phyloP scores from a whole-genome alignment of 1,140 invertebrate species.

The Saccostrea glomerata region DNA sequence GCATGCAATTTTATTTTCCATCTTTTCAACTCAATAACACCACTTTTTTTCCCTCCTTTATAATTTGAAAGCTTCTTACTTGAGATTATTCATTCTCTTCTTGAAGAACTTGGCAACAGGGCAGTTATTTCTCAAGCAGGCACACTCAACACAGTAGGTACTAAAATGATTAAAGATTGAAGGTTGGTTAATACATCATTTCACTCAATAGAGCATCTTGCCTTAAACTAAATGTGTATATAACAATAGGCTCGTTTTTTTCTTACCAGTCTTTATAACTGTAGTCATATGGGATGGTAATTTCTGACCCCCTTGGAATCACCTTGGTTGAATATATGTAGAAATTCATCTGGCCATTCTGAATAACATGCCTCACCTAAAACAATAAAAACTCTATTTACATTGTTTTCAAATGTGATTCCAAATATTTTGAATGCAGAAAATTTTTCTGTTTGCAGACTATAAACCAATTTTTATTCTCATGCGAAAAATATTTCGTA shows the following conservation, averaged over 20 bases:
- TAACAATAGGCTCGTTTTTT: background rate
- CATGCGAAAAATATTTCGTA: background rate
- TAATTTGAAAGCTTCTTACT: slow-evolving; percentile 54
- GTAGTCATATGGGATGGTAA: slow-evolving; percentile 87
- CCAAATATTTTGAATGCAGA: too few relatives aligned
- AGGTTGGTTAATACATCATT: background rate
- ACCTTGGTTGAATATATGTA: slow-evolving; percentile 89
- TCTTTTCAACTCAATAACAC: background rate
- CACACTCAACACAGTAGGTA: slow-evolving; percentile 74
- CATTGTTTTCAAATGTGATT: background rate
- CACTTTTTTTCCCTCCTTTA: background rate
- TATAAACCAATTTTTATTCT: too few relatives aligned
- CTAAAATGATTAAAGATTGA: slow-evolving; percentile 58
- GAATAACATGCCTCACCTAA: slow-evolving; percentile 89
- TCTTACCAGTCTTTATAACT: slow-evolving; percentile 77
- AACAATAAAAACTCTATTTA: slow-evolving; percentile 56
- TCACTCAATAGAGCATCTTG: background rate
- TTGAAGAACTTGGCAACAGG: slow-evolving; percentile 71
- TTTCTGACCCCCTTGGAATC: slow-evolving; percentile 91
- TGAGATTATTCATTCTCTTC: slow-evolving; percentile 62
- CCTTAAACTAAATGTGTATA: background rate
- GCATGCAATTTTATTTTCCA: background rate
- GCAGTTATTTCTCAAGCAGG: slow-evolving; percentile 72
- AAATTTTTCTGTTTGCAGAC: too few relatives aligned
- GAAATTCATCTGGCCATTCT: slow-evolving; percentile 93